These are phyloP conservation scores for Diabrotica balteata DNA, from an alignment of 2,888 invertebrate species.

Conservation along the genomic window DNA sequence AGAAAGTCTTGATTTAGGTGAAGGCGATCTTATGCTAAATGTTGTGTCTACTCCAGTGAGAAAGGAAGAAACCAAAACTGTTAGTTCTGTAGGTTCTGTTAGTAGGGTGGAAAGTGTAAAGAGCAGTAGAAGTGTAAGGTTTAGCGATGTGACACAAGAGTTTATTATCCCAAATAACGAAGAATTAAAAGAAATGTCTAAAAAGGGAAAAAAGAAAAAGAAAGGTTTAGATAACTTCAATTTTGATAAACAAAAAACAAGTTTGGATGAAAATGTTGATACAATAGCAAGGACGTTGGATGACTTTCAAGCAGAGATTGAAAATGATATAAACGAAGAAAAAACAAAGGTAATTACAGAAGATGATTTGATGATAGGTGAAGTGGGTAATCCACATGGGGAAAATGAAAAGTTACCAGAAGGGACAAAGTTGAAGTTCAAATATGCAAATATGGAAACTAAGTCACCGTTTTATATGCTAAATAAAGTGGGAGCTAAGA, in stretches of 20 bases:
- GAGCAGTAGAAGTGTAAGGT: constrained; percentile 47
- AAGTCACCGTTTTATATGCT: constrained; percentile 41
- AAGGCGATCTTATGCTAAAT: constrained; percentile 48
- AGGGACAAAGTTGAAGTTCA: constrained; percentile 52
- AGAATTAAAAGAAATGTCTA: constrained; percentile 38
- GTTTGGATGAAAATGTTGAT: constrained; percentile 50
- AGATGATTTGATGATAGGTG: constrained; percentile 48
- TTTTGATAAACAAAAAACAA: constrained; percentile 42
- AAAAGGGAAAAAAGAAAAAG: constrained; percentile 33
- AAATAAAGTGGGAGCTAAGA: constrained; percentile 45
- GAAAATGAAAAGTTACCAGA: constrained; percentile 46
- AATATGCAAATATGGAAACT: constrained; percentile 45
- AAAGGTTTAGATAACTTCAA: constrained; percentile 46
- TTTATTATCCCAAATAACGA: constrained; percentile 51
- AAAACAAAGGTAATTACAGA: constrained; percentile 43
- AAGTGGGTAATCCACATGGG: constrained; percentile 48
- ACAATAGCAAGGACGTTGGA: constrained; percentile 52
- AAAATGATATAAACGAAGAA: constrained; percentile 57
- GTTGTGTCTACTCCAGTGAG: constrained; percentile 43
- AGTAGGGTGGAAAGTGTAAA: constrained; percentile 25
- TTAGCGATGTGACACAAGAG: constrained; percentile 50
- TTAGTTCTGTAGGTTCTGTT: constrained; percentile 20
- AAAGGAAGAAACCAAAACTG: constrained; percentile 12
- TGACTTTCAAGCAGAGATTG: constrained; percentile 55
- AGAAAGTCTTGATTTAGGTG: constrained; percentile 11